Evolutionary conservation across 1,140 invertebrate species (phyloP).

Genomic region (Drosophila takahashii): DNA sequence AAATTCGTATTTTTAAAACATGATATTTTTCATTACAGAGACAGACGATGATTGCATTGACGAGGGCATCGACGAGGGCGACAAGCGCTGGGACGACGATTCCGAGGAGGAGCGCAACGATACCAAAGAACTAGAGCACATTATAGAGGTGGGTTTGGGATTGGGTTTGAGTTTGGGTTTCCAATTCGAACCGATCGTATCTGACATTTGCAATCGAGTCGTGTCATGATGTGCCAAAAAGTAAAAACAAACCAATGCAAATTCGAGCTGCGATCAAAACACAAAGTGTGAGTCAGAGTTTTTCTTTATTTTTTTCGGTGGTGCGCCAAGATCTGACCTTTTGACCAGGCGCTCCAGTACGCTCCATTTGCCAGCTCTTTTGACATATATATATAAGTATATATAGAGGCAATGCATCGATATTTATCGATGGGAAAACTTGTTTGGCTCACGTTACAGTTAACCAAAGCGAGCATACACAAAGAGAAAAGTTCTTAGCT

Average conservation of each 20-base stretch:
- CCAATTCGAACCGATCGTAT: slow-evolving; percentile 20
- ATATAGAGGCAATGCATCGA: slow-evolving; percentile 25
- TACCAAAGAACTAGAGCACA: slow-evolving; percentile 84
- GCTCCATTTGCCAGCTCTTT: slow-evolving; percentile 39
- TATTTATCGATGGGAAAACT: slow-evolving; percentile 62
- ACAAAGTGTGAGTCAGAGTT: slow-evolving; percentile 27
- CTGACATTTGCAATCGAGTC: slow-evolving; percentile 37
- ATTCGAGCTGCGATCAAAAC: slow-evolving; percentile 18
- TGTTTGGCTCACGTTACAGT: slow-evolving; percentile 75
- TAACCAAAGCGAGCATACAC: slow-evolving; percentile 47
- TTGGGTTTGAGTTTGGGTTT: slow-evolving; percentile 10
- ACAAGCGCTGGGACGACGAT: slow-evolving; percentile 85
- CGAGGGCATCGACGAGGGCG: slow-evolving; percentile 90
- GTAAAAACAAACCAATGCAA: slow-evolving; percentile 27
- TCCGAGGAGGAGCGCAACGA: slow-evolving; percentile 86
- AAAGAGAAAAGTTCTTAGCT: not conserved
- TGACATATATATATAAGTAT: not conserved
- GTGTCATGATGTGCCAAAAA: slow-evolving; percentile 46
- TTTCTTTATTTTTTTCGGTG: slow-evolving; percentile 16
- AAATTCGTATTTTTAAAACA: slow-evolving; percentile 14
- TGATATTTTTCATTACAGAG: slow-evolving; percentile 85
- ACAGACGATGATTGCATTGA: slow-evolving; percentile 96
- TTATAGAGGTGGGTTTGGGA: slow-evolving; percentile 76
- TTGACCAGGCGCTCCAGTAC: slow-evolving; percentile 67
- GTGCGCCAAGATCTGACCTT: slow-evolving; percentile 62